phyloP scores from a whole-genome alignment of 2,888 invertebrate species.

The Cloeon dipterum region DNA sequence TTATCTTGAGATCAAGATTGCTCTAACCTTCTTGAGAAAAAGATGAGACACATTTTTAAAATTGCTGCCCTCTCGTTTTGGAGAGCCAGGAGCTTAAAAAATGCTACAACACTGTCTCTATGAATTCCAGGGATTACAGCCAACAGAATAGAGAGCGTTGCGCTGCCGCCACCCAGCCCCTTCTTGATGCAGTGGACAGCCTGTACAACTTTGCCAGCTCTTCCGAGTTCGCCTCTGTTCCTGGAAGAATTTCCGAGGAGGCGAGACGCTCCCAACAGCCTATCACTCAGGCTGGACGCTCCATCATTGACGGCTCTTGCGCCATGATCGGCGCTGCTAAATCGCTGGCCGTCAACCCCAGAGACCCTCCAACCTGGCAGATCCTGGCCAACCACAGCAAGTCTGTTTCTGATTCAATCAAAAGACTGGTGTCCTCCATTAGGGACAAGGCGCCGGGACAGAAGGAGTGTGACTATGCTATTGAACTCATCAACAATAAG shows the following conservation, averaged over 20 bases:
- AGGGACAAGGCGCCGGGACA: conserved; percentile 92
- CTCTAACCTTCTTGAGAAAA: too few relatives aligned
- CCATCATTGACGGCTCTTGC: conserved; percentile 64
- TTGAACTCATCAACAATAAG: conserved; percentile 49
- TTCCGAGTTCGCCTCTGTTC: conserved; percentile 80
- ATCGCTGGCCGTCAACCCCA: conserved; percentile 65
- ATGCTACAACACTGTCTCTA: too few relatives aligned
- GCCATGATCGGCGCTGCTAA: conserved; percentile 81
- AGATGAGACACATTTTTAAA: too few relatives aligned
- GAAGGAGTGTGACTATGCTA: conserved; percentile 68
- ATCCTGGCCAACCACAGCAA: conserved; percentile 82
- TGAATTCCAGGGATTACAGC: conserved; percentile 61
- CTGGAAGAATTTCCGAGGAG: conserved; percentile 70
- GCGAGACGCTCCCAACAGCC: conserved; percentile 70
- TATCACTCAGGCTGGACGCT: conserved; percentile 56
- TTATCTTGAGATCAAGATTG: too few relatives aligned
- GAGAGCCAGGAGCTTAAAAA: too few relatives aligned
- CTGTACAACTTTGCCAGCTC: conserved; percentile 83
- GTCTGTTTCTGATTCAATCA: conserved; percentile 89
- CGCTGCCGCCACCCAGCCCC: conserved; percentile 54
- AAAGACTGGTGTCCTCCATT: conserved; percentile 76
- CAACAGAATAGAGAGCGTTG: conserved; percentile 50
- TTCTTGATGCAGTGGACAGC: conserved; percentile 75
- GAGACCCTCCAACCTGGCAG: conserved; percentile 88
- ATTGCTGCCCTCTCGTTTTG: too few relatives aligned